Evolutionary conservation across 2,888 invertebrate species (phyloP).

Genomic region (Agrochola lota): DNA sequence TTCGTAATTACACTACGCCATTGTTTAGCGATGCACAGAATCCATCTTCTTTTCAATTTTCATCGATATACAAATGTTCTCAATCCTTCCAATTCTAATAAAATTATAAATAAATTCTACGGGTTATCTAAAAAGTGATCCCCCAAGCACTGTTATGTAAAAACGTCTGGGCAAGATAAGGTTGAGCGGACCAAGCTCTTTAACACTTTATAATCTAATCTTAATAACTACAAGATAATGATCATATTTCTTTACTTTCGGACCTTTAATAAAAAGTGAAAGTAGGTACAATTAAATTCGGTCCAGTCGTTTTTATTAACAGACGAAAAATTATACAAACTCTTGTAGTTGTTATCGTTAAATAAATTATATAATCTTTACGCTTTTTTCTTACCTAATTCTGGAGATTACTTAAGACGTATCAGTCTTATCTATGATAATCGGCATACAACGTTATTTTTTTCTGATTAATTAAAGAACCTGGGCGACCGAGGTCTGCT

Average conservation of each 20-base stretch:
- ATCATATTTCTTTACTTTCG: constrained; percentile 21
- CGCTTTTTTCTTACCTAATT: constrained; percentile 41
- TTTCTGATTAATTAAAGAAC: no score
- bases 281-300: constrained; percentile 50
- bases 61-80: no score
- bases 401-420: constrained; percentile 3
- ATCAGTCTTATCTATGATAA: neutral
- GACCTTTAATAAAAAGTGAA: constrained; percentile 52
- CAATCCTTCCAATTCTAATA: neutral
- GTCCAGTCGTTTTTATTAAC: constrained; percentile 33
- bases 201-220: neutral
- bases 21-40: no score
- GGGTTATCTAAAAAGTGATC: neutral
- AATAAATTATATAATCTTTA: constrained; percentile 46
- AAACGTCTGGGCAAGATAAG: neutral
- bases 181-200: neutral
- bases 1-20: no score
- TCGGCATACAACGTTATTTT: neutral
- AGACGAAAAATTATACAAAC: constrained; percentile 44
- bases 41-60: no score
- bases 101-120: no score
- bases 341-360: constrained; percentile 29
- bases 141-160: neutral
- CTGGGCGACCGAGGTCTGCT: no score
- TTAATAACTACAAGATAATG: constrained; percentile 13